A percentile compares a stretch with the other conserved stretches of the same genome.
phyloP scores from a whole-genome alignment of 92 coral and sea anemone genomes.

The Porites evermanni region DNA sequence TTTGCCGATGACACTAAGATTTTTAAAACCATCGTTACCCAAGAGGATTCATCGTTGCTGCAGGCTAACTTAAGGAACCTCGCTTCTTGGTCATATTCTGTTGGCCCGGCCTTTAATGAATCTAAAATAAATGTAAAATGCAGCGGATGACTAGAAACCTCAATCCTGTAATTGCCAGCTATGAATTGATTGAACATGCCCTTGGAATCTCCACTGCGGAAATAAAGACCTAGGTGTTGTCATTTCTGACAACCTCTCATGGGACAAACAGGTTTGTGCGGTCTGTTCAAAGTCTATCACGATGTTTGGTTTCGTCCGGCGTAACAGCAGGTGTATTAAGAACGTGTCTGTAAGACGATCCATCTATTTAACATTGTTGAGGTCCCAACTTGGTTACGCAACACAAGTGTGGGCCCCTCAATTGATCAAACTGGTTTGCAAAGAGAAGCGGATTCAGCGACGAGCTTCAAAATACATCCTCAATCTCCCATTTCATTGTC shows the following conservation, averaged over 20 bases:
- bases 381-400: not conserved
- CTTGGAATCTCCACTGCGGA: not conserved
- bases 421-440: too few relatives aligned
- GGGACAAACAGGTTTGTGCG: not conserved
- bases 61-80: too few relatives aligned
- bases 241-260: conserved; percentile 3
- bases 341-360: not conserved
- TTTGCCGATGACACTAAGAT: too few relatives aligned
- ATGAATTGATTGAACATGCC: not conserved
- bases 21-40: too few relatives aligned
- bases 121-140: not conserved
- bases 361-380: not conserved
- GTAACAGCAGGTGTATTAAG: not conserved
- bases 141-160: not conserved
- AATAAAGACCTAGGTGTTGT: not conserved
- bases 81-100: too few relatives aligned
- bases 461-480: too few relatives aligned
- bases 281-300: conserved; percentile 1
- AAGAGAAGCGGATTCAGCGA: too few relatives aligned
- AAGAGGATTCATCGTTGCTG: too few relatives aligned
- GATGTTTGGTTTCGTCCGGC: not conserved
- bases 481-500: too few relatives aligned
- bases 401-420: too few relatives aligned
- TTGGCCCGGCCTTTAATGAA: too few relatives aligned
- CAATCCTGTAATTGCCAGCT: conserved; percentile 2